A percentile compares a stretch with the other conserved stretches of the same genome.
Evolutionary conservation across 2,888 invertebrate genomes (phyloP).

Genomic region (Lithophane semibrunnea): DNA sequence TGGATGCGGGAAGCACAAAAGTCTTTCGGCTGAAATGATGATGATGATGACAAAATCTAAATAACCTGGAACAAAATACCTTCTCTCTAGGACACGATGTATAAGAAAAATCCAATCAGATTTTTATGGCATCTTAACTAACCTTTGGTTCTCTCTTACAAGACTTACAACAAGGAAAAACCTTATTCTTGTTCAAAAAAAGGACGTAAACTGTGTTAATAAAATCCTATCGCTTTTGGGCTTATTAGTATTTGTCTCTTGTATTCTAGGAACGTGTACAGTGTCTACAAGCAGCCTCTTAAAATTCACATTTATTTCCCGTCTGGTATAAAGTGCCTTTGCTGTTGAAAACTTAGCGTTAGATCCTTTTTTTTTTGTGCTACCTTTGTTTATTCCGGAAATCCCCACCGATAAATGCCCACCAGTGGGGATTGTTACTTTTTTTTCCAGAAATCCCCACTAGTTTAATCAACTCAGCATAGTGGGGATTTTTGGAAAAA

Average conservation of each 20-base stretch:
- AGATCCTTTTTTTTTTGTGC: not conserved
- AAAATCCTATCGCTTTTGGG: constrained; percentile 19
- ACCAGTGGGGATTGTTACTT: too few relatives aligned
- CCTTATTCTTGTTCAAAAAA: not conserved
- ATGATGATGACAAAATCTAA: too few relatives aligned
- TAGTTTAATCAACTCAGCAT: too few relatives aligned
- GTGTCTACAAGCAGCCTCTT: not conserved
- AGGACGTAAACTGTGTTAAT: not conserved
- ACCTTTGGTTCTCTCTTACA: not conserved
- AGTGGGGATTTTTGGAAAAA: too few relatives aligned
- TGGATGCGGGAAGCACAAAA: too few relatives aligned
- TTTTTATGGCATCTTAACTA: not conserved
- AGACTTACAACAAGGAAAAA: not conserved
- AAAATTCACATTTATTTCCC: not conserved
- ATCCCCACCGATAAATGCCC: too few relatives aligned
- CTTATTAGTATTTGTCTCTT: not conserved
- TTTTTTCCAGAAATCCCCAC: too few relatives aligned
- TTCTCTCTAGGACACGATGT: not conserved
- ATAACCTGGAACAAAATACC: not conserved
- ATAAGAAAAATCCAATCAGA: not conserved
- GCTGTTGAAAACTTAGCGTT: too few relatives aligned
- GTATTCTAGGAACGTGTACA: not conserved
- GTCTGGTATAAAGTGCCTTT: not conserved
- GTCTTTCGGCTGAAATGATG: too few relatives aligned
- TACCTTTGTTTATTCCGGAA: too few relatives aligned